phyloP scores from a whole-genome alignment of 1,140 invertebrate genomes.

The Brachionus plicatilis region DNA sequence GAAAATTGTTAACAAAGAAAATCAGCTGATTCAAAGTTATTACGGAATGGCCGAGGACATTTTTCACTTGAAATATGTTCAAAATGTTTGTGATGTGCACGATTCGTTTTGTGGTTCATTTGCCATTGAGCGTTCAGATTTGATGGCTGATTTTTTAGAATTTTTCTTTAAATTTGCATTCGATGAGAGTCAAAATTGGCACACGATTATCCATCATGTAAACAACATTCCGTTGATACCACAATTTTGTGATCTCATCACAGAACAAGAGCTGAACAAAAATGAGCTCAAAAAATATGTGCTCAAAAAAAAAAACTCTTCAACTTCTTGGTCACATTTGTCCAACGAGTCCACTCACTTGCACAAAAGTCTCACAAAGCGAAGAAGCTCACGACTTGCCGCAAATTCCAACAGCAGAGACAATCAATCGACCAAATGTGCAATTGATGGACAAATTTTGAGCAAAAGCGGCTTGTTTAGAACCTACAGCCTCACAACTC shows the following conservation, averaged over 20 bases:
- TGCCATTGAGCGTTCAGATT: background rate
- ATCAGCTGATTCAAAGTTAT: background rate
- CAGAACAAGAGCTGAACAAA: background rate
- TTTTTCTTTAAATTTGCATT: constrained; percentile 37
- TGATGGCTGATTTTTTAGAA: background rate
- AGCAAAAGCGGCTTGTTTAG: background rate
- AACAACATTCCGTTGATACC: background rate
- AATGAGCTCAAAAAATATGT: background rate
- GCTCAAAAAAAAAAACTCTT: background rate
- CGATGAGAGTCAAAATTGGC: constrained; percentile 6
- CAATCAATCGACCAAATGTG: background rate
- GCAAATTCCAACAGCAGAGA: background rate
- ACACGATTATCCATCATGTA: background rate
- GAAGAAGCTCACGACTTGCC: background rate
- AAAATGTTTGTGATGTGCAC: background rate
- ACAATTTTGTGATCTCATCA: background rate
- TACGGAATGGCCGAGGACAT: background rate
- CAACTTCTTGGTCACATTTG: background rate
- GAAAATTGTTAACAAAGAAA: background rate
- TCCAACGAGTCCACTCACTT: background rate
- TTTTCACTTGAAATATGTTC: background rate
- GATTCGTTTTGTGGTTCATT: background rate
- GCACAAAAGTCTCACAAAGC: background rate
- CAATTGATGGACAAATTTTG: background rate
- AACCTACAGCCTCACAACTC: background rate